Evolutionary conservation across 2,888 invertebrate genomes (phyloP).

Genomic region (Archips crataeganus): DNA sequence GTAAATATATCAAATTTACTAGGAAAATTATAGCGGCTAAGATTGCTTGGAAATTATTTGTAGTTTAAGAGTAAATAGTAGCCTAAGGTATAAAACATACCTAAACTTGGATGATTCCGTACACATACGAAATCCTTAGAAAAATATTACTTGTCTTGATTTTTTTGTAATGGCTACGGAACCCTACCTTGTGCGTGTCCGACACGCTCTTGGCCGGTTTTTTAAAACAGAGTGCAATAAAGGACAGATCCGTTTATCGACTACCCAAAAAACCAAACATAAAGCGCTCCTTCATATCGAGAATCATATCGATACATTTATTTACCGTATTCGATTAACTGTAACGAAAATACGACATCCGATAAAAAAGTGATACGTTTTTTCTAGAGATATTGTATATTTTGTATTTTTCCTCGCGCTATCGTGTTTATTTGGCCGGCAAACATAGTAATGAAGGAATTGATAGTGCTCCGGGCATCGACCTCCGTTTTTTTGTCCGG

Average conservation of each 20-base stretch:
- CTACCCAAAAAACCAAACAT: constrained; percentile 56
- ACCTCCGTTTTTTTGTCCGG: constrained; percentile 55
- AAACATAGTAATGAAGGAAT: constrained; percentile 77
- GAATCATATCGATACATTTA: constrained; percentile 64
- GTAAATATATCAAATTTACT: too few species aligned
- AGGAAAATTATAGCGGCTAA: too few species aligned
- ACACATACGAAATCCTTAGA: too few species aligned
- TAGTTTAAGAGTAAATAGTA: too few species aligned
- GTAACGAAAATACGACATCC: constrained; percentile 73
- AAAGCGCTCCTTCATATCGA: constrained; percentile 67
- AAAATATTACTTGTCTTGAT: too few species aligned
- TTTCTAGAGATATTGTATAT: constrained; percentile 73
- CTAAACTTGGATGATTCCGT: too few species aligned
- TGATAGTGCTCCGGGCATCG: constrained; percentile 68
- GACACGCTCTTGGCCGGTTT: too few species aligned
- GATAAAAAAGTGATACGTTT: constrained; percentile 73
- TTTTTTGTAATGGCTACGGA: too few species aligned
- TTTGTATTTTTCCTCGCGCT: constrained; percentile 65
- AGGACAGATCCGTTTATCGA: constrained; percentile 51
- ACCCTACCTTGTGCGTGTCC: too few species aligned
- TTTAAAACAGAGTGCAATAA: constrained; percentile 21
- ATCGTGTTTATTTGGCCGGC: constrained; percentile 74
- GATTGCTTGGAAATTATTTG: too few species aligned
- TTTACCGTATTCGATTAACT: constrained; percentile 79
- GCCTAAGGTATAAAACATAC: too few species aligned